Base-by-base conservation (phyloP, 2,113 vertebrate species). In the Phalacrocorax pelagicus region DNA sequence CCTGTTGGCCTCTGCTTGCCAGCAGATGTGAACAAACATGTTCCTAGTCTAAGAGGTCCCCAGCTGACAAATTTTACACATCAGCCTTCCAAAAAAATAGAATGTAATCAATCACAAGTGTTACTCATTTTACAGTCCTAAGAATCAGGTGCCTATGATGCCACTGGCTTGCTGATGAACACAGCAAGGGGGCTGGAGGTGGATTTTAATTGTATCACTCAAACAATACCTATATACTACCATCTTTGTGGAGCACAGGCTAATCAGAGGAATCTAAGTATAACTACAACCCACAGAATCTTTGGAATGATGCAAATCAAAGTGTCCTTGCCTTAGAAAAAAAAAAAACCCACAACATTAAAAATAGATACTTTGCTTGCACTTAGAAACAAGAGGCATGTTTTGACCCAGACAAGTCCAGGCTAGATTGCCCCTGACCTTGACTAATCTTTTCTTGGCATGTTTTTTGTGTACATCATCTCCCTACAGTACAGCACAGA, bases 351-450 rank as follows among this genome's bases (percentile, higher is more conserved):
- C n/a, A n/a, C 11, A 42, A 52, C 44, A 77, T 77, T 78, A 44
- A 34, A 74, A 85, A 77, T 16, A 62, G 32, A 63, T 75, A 36
- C 21, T 92, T 66, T 52, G 18, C 52, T 90, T 93, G 19, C 52
- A 65, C 27, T 88, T 71, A 20, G 20, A 75, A 91, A 72, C 21
- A 63, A 47, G 27, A 86, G 6, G 34, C 18, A 38, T 49, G 61
- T 88, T 92, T 80, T 96, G 94, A 96, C 86, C 92, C 83, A 87
- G 95, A 81, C 90, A 86, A 93, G 86, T 63, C 63, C 86, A 84
- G 92, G 80, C 80, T 92, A 93, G 72, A 71, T 72, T 81, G 65
- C 72, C 90, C 58, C 59, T 90, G 94, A 92, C 80, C 92, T 63
- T 96, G 86, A 86, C 65, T 94, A 94, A 88, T 86, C 32, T 92